Base-by-base conservation (phyloP, 2,888 invertebrate species). In the Eugnorisma glareosa region DNA sequence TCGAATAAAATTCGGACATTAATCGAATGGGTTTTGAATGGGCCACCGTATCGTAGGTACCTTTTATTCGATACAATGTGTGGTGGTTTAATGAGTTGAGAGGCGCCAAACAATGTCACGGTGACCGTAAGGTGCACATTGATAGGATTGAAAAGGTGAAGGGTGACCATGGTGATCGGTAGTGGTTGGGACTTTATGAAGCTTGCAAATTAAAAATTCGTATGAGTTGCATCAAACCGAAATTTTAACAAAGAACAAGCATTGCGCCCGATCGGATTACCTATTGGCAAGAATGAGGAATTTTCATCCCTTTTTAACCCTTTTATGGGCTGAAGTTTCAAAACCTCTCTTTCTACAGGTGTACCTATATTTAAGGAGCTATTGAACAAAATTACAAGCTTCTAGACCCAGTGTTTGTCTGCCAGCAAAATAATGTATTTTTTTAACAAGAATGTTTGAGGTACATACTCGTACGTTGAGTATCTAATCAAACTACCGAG, bases 1-100 rank as follows among this genome's bases (percentile, higher is more conserved):
- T 89, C 90, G 90, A 87, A 89, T 90, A 88, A 83, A 86, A 89
- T 90, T 91, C 78, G 90, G 89, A 88, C 90, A 87, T 86, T 83
- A 91, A 87, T 87, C 83, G 87, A 90, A 89, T 88, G 77, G 74
- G 81, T 84, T 87, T 86, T 83, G 85, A 88, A 85, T 82, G 82
- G 89, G 82, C 89, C 87, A 90, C 84, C 80, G 87, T 86, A 77
- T 64, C 64, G 8, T n/a, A 28, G 35, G 31, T 35, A 61, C 21
- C 61, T 61, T 61, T 90, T 89, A 88, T 89, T 87, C 69, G 74
- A 71, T 73, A 86, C 89, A 91, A 86, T 80, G 79, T 72, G 82
- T 86, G 81, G 70, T 76, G 72, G 72, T 83, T 85, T 86, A 89
- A 89, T 89, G 87, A 79, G 85, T 88, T 61, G 73, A 88, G 82